These are phyloP conservation scores for Oligia latruncula DNA, from an alignment of 2,888 invertebrate species.

Conservation along the genomic window DNA sequence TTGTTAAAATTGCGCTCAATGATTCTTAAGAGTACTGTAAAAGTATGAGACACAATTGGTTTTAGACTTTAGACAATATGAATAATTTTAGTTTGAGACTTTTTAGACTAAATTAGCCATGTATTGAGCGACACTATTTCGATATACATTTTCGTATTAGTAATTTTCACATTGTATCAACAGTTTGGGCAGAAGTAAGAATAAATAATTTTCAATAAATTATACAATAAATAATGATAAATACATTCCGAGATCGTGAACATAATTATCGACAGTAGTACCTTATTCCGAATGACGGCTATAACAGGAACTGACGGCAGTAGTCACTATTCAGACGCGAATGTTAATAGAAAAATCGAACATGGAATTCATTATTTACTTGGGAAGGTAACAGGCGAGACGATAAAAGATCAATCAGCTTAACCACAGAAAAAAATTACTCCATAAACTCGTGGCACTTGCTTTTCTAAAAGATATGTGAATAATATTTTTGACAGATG, in stretches of 20 bases:
- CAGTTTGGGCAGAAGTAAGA: conserved; percentile 15
- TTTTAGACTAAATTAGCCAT: conserved; percentile 2
- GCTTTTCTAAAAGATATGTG: not conserved
- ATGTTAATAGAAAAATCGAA: not conserved
- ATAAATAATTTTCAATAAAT: conserved; percentile 65
- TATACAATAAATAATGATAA: conserved; percentile 67
- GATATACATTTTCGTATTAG: conserved; percentile 23
- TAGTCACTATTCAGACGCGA: conserved; percentile 5
- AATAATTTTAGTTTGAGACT: not conserved
- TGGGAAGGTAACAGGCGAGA: not conserved
- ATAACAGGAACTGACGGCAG: conserved; percentile 3
- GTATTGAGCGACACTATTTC: conserved; percentile 31
- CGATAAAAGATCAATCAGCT: not conserved
- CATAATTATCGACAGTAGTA: conserved; percentile 50
- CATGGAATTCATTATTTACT: not conserved
- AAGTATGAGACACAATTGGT: conserved; percentile 19
- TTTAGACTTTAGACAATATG: not conserved
- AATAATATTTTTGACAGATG: not conserved
- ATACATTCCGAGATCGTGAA: conserved; percentile 68
- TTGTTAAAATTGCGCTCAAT: conserved; percentile 9
- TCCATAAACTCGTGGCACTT: not conserved
- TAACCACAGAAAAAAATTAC: not conserved
- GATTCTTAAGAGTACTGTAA: not conserved
- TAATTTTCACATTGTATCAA: conserved; percentile 25
- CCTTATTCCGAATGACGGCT: conserved; percentile 27